These are phyloP conservation scores for Enteromius anoplus DNA, from an alignment of 2,797 vertebrate species.

Conservation along the genomic window DNA sequence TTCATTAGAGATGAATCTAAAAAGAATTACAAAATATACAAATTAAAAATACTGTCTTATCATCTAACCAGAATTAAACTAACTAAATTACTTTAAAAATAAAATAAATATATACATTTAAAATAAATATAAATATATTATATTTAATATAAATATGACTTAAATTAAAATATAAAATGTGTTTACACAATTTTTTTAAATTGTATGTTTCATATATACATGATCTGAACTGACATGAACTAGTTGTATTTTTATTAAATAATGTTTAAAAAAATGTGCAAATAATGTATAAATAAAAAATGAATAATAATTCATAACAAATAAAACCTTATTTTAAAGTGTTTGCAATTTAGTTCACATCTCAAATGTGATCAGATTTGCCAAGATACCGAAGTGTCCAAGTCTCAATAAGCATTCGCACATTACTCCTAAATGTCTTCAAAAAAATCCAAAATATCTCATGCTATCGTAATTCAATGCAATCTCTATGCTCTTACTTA, in stretches of 20 bases:
- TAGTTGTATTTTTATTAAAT: neutral
- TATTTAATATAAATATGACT: neutral
- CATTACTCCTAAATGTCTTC: neutral
- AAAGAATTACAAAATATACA: neutral
- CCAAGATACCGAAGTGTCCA: neutral
- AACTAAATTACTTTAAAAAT: neutral
- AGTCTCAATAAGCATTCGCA: neutral
- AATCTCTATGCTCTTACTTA: neutral
- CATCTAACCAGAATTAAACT: neutral
- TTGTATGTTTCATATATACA: no score
- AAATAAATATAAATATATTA: neutral
- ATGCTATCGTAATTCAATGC: neutral
- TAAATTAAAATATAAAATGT: neutral
- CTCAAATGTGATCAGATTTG: neutral
- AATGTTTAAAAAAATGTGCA: neutral
- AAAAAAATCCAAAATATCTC: neutral
- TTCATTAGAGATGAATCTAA: neutral
- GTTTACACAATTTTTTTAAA: no score
- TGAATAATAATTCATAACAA: neutral
- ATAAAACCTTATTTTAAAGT: neutral
- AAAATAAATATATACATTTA: neutral
- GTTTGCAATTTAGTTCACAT: neutral
- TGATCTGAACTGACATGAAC: neutral
- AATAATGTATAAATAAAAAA: neutral
- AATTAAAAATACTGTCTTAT: neutral